Conservation (phyloP, 37 sponge, comb jelly and placozoan species). For the Hormiphora californensis region DNA sequence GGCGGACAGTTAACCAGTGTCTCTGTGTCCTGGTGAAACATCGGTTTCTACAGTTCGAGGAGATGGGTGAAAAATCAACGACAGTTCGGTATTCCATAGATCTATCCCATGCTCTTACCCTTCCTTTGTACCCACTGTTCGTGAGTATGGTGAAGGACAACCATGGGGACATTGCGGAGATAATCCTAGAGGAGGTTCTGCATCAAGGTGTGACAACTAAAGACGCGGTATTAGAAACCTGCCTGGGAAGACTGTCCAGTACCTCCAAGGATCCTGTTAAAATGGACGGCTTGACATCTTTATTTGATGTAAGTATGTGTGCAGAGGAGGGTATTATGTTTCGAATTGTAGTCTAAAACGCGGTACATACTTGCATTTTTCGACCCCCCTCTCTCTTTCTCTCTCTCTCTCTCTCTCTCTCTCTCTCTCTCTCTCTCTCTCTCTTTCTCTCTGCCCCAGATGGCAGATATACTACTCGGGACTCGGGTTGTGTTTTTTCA, state of each 20-base stretch:
- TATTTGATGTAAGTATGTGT: slow-evolving; percentile 22
- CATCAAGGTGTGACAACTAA: slow-evolving; percentile 19
- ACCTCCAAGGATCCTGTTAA: slow-evolving; percentile 19
- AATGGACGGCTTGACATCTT: not conserved
- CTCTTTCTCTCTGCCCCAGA: too few species aligned
- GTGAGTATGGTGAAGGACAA: slow-evolving; percentile 34
- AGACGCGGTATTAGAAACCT: slow-evolving; percentile 7
- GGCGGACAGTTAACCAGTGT: slow-evolving; percentile 21
- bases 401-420: too few species aligned
- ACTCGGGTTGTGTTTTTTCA: too few species aligned
- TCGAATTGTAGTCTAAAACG: too few species aligned
- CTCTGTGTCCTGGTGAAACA: slow-evolving; percentile 45
- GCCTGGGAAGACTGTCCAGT: not conserved
- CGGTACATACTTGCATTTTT: too few species aligned
- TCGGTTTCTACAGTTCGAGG: slow-evolving; percentile 21
- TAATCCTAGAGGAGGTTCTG: slow-evolving; percentile 5
- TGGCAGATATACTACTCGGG: too few species aligned
- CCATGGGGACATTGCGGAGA: slow-evolving; percentile 18
- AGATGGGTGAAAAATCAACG: not conserved
- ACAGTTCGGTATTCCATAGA: slow-evolving; percentile 35
- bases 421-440: too few species aligned
- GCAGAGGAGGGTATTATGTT: too few species aligned
- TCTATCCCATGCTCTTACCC: not conserved
- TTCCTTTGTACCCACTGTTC: slow-evolving; percentile 48
- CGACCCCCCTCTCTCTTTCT: too few species aligned